Evolutionary conservation across 2,113 vertebrate species (phyloP).

Genomic region (Turnix velox): DNA sequence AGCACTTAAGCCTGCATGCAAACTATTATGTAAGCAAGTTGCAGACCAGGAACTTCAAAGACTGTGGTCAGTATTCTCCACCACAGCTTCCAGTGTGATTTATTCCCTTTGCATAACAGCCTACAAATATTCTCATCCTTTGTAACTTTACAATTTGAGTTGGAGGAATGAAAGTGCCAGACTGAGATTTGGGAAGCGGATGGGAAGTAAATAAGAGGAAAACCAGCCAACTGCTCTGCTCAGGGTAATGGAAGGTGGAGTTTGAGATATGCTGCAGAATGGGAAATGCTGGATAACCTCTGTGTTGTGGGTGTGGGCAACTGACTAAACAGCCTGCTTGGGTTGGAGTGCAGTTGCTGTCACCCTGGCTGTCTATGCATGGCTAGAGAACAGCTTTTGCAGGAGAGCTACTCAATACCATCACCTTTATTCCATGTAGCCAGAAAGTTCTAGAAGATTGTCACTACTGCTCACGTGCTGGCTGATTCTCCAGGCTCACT

Average conservation of each 20-base stretch:
- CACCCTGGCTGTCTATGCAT: neutral
- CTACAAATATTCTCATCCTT: neutral
- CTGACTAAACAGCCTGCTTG: neutral
- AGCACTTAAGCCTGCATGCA: neutral
- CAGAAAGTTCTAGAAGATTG: neutral
- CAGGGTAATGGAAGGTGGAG: constrained; percentile 4
- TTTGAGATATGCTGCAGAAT: neutral
- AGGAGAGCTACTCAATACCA: neutral
- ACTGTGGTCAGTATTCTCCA: neutral
- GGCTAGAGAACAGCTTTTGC: neutral
- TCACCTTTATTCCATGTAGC: neutral
- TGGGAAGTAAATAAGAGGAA: neutral
- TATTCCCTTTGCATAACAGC: neutral
- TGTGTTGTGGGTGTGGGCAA: neutral
- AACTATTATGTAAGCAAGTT: neutral
- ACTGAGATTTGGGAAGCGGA: neutral
- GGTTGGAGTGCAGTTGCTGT: neutral
- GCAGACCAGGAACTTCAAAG: neutral
- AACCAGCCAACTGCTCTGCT: neutral
- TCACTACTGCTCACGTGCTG: neutral
- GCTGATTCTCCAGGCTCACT: neutral
- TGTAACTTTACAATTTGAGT: neutral
- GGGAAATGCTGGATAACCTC: constrained; percentile 19
- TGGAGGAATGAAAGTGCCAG: neutral
- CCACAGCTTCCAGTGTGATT: neutral